These are phyloP conservation scores for Cloeon dipterum DNA, from an alignment of 2,888 invertebrate species.

Conservation along the genomic window DNA sequence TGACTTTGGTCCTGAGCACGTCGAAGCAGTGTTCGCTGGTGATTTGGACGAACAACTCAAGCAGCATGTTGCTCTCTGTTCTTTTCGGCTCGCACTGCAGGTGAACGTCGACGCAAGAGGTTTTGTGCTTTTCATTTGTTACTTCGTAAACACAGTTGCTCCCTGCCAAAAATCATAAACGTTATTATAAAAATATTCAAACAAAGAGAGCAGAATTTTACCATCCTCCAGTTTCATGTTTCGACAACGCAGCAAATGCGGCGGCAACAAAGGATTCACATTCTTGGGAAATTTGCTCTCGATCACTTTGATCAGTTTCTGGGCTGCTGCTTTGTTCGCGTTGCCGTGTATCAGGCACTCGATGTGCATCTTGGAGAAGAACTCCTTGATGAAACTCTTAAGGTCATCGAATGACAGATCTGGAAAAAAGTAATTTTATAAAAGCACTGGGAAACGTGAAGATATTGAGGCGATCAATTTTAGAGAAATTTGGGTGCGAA, in stretches of 20 bases:
- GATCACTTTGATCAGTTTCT: slow-evolving; percentile 41
- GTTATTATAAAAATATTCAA: slow-evolving; percentile 3
- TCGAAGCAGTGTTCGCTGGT: slow-evolving; percentile 82
- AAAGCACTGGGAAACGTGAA: too few relatives aligned
- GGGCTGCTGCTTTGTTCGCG: slow-evolving; percentile 41
- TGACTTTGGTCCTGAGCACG: slow-evolving; percentile 64
- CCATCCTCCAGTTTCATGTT: slow-evolving; percentile 72
- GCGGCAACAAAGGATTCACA: slow-evolving; percentile 54
- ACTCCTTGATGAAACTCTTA: slow-evolving; percentile 50
- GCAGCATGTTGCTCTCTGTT: slow-evolving; percentile 45
- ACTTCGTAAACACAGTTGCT: slow-evolving; percentile 51
- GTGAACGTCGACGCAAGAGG: slow-evolving; percentile 68
- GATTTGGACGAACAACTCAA: slow-evolving; percentile 73
- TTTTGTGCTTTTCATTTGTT: slow-evolving; percentile 64
- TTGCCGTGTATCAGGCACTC: slow-evolving; percentile 86
- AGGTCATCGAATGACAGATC: slow-evolving; percentile 57
- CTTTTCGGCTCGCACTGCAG: slow-evolving; percentile 66
- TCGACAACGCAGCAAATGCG: slow-evolving; percentile 56
- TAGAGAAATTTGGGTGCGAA: too few relatives aligned
- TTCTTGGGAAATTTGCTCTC: slow-evolving; percentile 29
- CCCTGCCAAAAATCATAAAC: slow-evolving; percentile 30
- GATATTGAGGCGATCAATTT: too few relatives aligned
- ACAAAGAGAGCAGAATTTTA: slow-evolving; percentile 14
- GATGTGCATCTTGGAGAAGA: slow-evolving; percentile 63
- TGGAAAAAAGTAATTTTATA: too few relatives aligned